A percentile compares a stretch with the other conserved stretches of the same genome.
Evolutionary conservation across 2,113 vertebrate genomes (phyloP).

Genomic region (Pelecanoides urinatrix): DNA sequence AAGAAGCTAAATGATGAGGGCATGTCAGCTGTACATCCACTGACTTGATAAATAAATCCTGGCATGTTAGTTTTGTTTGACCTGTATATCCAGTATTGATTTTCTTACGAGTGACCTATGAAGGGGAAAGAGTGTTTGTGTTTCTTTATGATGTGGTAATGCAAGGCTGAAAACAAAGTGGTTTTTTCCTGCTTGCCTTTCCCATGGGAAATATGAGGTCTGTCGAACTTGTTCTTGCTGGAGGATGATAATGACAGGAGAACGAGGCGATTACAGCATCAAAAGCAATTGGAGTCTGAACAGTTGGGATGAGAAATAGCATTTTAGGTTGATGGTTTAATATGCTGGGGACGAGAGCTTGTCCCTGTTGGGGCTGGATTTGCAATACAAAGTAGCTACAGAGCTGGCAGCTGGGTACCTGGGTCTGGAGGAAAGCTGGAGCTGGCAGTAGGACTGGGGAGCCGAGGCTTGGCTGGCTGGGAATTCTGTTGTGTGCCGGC

Average conservation of each 20-base stretch:
- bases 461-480: not conserved
- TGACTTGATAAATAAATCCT: not conserved
- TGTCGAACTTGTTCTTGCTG: slow-evolving; percentile 9
- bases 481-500: not conserved
- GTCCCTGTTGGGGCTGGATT: not conserved
- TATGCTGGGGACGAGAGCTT: not conserved
- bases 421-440: not conserved
- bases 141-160: slow-evolving; percentile 5
- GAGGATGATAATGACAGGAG: not conserved
- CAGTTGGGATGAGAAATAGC: not conserved
- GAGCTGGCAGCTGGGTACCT: not conserved
- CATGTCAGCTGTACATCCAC: not conserved
- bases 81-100: slow-evolving; percentile 1
- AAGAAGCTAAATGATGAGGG: not conserved
- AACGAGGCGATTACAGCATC: not conserved
- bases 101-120: not conserved
- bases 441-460: not conserved
- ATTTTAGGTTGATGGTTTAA: not conserved
- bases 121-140: not conserved
- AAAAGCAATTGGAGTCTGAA: not conserved
- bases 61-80: not conserved
- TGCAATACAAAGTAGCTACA: not conserved
- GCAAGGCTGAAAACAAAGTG: not conserved
- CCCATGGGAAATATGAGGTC: slow-evolving; percentile 9
- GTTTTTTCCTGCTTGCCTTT: not conserved